Base-by-base conservation (phyloP, 2,113 vertebrate species). In the Oncorhynchus mykiss region DNA sequence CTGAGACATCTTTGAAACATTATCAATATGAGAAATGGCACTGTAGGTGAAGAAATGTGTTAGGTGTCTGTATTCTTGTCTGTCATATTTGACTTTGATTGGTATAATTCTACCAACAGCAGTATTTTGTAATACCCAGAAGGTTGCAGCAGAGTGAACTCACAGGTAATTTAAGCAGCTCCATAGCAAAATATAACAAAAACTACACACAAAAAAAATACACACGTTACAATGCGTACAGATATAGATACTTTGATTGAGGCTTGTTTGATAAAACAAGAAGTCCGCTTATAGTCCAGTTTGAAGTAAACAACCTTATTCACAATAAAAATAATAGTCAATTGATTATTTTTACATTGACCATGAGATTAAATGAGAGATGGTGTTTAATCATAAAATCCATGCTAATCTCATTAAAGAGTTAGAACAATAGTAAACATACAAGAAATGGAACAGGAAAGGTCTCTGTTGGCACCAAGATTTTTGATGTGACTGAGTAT, bases 171-270 rank as follows among this genome's bases (percentile, higher is more conserved):
- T 68, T 18, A 68, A 68, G 31, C 31, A 68, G 67, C 31, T 67
- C 16, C 31, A 11, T 68, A 39, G 16, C 60, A 73, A 64, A 51
- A 59, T 70, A 22, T 31, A 70, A 70, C 12, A 20, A 64, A 24
- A 67, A 22, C 39, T 8, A 60, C 27, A 59, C 22, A 34, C 39
- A 73, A 25, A 60, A 59, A 45, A 20, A 29, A 4, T 59, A 60
- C 18, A 62, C 49, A 65, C 59, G 20, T 68, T 24, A 70, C 66
- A 71, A 76, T 16, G 31, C 67, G 22, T 68, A 68, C 59, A n/a
- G 0, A 62, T 62, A 22, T 29, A 68, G 16, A 39, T 68, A 68
- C 67, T 45, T 68, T 68, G 39, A 45, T 11, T 45, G 67, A 68
- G 67, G 16, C 31, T 68, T 34, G 67, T 67, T 54, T 22, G n/a